phyloP scores from a whole-genome alignment of 2,113 vertebrate species.

The Hepsetus odoe region DNA sequence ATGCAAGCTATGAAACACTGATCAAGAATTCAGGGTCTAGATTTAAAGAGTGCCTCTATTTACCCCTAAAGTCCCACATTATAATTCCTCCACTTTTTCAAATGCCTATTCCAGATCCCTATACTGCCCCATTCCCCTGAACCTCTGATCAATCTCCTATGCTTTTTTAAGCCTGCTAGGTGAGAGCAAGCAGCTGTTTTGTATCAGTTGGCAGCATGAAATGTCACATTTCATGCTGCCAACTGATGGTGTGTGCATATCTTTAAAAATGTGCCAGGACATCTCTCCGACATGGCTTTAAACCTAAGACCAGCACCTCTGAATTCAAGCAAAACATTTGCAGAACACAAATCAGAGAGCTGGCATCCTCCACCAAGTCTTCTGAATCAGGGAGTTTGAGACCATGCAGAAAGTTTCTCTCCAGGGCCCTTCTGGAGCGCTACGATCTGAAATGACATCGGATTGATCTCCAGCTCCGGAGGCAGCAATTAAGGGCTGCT shows the following conservation, averaged over 20 bases:
- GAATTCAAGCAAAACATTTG: background rate
- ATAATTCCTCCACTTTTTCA: too few relatives aligned
- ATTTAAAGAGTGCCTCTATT: too few relatives aligned
- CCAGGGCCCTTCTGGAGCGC: background rate
- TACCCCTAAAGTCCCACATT: too few relatives aligned
- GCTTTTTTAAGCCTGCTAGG: background rate
- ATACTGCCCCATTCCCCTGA: background rate
- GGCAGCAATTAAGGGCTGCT: conserved; percentile 32
- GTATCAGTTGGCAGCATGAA: background rate
- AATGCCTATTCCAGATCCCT: too few relatives aligned
- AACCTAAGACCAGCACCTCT: background rate
- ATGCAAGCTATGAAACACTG: too few relatives aligned
- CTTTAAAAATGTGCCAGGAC: background rate
- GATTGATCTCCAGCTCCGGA: conserved; percentile 22
- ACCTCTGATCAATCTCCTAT: background rate
- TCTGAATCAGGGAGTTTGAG: background rate
- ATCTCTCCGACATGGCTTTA: background rate
- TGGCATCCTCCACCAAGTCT: background rate
- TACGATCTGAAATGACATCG: conserved; percentile 28
- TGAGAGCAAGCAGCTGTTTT: conserved; percentile 6
- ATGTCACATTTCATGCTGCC: too few relatives aligned
- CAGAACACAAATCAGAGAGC: background rate
- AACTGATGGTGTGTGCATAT: background rate
- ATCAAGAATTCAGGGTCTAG: too few relatives aligned
- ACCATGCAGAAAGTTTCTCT: background rate